Evolutionary conservation across 2,888 invertebrate genomes (phyloP).

Genomic region (Drosophila mayaguana): DNA sequence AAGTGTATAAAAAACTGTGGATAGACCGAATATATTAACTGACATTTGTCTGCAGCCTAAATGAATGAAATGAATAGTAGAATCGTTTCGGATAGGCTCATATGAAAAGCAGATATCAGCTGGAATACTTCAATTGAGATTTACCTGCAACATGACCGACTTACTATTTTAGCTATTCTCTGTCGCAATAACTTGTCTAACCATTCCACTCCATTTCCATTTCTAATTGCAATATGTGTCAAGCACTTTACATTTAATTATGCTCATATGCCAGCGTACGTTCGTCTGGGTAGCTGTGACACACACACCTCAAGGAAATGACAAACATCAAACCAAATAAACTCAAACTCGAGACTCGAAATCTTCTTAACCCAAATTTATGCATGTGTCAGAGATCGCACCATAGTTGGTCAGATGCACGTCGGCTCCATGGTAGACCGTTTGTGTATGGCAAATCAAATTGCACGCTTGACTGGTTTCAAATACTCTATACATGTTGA

Average conservation of each 20-base stretch:
- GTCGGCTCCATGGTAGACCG: conserved; percentile 41
- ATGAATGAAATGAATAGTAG: background rate
- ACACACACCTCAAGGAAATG: conserved; percentile 62
- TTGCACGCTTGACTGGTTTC: conserved; percentile 61
- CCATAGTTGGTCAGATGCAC: conserved; percentile 67
- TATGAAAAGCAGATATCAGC: background rate
- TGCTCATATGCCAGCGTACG: conserved; percentile 25
- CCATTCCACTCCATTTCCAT: conserved; percentile 10
- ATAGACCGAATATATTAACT: too few relatives aligned
- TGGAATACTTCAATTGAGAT: conserved; percentile 6
- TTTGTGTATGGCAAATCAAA: conserved; percentile 48
- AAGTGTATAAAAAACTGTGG: too few relatives aligned
- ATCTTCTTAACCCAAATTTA: conserved; percentile 78
- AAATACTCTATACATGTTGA: conserved; percentile 10
- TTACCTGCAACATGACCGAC: conserved; percentile 7
- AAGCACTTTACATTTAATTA: conserved; percentile 60
- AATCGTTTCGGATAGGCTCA: background rate
- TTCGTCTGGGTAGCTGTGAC: conserved; percentile 29
- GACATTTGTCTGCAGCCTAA: too few relatives aligned
- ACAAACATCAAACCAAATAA: conserved; percentile 72
- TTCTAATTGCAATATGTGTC: conserved; percentile 48
- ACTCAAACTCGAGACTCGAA: conserved; percentile 53
- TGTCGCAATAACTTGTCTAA: conserved; percentile 17
- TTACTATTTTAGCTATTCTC: conserved; percentile 3
- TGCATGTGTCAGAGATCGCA: conserved; percentile 60